Evolutionary conservation across 1,140 invertebrate species (phyloP), one percentile per base, ranked within the genome.

Genomic region (Trypoxylus dichotomus): DNA sequence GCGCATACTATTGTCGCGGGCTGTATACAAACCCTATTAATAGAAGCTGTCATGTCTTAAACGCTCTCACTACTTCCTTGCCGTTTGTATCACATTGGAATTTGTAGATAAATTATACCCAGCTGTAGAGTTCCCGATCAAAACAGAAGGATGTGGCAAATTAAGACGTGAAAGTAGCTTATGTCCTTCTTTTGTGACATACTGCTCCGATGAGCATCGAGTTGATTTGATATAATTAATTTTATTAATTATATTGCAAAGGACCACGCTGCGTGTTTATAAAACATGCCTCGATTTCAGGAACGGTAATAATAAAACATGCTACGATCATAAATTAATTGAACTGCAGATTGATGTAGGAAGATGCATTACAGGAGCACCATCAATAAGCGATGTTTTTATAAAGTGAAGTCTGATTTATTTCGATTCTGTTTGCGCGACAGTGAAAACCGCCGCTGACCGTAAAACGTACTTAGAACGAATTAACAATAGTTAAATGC

Each of bases 401-500:
- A 19, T n/a, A 54, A 21, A 19, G 5, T 2, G 47, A 15, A n/a
- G 5, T 54, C 13, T 54, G 13, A 68, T 68, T 68, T 27, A 68
- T 25, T 2, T 27, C 11, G 19, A 13, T 24, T 3, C 3, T 24
- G 60, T 68, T 68, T 10, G 47, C n/a, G 5, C 47, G 60, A 27
- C 27, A 68, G 0, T 68, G 60, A 27, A 68, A 27, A 68, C 8
- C 15, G 24, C 24, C 8, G 21, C 24, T 29, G 60, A 68, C 24
- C 60, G 60, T 68, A 68, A 68, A 24, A 24, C 24, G 60, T 68
- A 68, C 25, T 68, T 68, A 68, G 24, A 68, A 68, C 60, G 60
- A 68, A 68, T 68, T 68, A 68, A 68, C 24, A 29, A 68, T 29
- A 68, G 60, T 68, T 68, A 25, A 5, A 24, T 68, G 24, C 60